Percentiles rank a stretch among this genome's conserved stretches.
phyloP scores from a whole-genome alignment of 2,113 vertebrate species.

The Mugil cephalus region DNA sequence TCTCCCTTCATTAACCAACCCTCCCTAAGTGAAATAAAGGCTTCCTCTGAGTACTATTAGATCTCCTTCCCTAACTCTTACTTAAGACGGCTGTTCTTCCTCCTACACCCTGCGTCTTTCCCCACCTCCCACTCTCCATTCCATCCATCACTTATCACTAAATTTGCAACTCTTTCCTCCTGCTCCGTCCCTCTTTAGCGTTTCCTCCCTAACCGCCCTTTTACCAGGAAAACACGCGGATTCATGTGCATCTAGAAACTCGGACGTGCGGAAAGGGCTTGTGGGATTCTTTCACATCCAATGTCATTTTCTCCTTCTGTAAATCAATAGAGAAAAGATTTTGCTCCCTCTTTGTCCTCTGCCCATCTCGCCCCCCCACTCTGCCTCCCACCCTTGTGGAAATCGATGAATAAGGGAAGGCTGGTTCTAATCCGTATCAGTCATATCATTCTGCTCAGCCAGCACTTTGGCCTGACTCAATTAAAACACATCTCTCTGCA shows the following conservation, averaged over 20 bases:
- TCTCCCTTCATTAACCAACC: conserved; percentile 51
- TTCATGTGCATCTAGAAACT: not conserved
- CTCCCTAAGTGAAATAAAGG: conserved; percentile 50
- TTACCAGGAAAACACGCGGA: not conserved
- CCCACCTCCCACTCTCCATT: not conserved
- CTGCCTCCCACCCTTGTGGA: conserved; percentile 22
- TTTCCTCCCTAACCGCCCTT: not conserved
- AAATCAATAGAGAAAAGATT: conserved; percentile 54
- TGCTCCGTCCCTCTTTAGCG: conserved; percentile 4
- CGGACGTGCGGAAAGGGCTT: not conserved
- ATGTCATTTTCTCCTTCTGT: conserved; percentile 50
- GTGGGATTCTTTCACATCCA: conserved; percentile 15
- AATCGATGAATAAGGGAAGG: conserved; percentile 69
- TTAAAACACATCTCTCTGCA: conserved; percentile 65
- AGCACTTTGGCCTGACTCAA: conserved; percentile 74
- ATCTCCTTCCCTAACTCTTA: conserved; percentile 21
- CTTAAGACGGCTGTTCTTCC: conserved; percentile 16
- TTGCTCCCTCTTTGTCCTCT: conserved; percentile 34
- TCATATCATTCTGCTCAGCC: conserved; percentile 69
- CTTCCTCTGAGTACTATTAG: conserved; percentile 45
- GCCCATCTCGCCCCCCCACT: not conserved
- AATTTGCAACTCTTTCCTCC: not conserved
- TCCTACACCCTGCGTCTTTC: not conserved
- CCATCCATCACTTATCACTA: conserved; percentile 19
- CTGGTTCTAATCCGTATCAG: conserved; percentile 69